phyloP scores from a whole-genome alignment of 2,888 invertebrate species.

The Anodontia alba region DNA sequence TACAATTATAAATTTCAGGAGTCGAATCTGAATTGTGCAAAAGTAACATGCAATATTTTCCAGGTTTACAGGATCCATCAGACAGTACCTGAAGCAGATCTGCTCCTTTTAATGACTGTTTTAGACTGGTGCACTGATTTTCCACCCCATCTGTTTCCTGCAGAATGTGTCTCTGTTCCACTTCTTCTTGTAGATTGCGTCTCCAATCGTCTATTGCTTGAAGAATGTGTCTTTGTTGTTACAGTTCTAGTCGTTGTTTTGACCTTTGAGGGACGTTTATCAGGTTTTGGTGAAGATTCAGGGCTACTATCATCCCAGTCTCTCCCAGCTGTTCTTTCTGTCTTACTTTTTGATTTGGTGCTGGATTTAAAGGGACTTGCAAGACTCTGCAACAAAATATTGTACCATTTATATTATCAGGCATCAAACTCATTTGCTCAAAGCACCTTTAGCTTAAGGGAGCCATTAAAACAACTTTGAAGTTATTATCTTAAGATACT shows the following conservation, averaged over 20 bases:
- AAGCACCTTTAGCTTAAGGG: too few relatives aligned
- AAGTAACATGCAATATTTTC: too few relatives aligned
- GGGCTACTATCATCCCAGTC: slow-evolving; percentile 49
- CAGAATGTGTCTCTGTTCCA: not conserved
- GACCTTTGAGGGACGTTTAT: slow-evolving; percentile 19
- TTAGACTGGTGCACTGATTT: slow-evolving; percentile 9
- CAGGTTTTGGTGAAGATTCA: slow-evolving; percentile 22
- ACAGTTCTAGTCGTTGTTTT: slow-evolving; percentile 11
- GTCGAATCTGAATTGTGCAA: too few relatives aligned
- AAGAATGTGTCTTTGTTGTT: not conserved
- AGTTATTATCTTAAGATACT: too few relatives aligned
- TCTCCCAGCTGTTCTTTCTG: slow-evolving; percentile 23
- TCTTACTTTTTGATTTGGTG: slow-evolving; percentile 36
- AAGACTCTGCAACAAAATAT: slow-evolving; percentile 39
- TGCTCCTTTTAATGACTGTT: slow-evolving; percentile 21
- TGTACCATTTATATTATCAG: too few relatives aligned
- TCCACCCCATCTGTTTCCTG: not conserved
- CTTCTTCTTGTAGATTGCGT: not conserved
- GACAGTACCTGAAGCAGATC: slow-evolving; percentile 56
- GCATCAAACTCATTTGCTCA: too few relatives aligned
- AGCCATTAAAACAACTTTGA: too few relatives aligned
- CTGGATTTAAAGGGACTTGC: slow-evolving; percentile 43
- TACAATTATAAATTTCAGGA: too few relatives aligned
- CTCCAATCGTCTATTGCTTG: not conserved
- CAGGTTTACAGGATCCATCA: too few relatives aligned